Evolutionary conservation across 2,888 invertebrate species (phyloP), one percentile per base, ranked within the genome.

Genomic region (Cylloceria caligata): DNA sequence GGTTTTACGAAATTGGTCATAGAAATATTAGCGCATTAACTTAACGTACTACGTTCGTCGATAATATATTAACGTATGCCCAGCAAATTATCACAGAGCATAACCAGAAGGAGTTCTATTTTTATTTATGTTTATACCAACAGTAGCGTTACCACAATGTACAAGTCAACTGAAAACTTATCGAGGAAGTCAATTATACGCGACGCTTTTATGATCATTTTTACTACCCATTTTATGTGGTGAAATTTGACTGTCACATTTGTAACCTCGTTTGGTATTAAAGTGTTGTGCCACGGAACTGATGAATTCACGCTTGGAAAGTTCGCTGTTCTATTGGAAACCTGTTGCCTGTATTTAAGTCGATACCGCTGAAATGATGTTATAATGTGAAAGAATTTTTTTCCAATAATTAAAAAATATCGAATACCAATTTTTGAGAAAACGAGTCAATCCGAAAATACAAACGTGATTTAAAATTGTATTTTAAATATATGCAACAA

Each of bases 181-280:
- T 36, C 36, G 39, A 24, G 55, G 5, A 69, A 36, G 24, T 64
- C 64, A 42, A 21, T 64, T 24, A 39, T 55, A 6, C 24, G 39
- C 52, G 16, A 7, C 52, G 27, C 24, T 69, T 69, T 69, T 39
- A 69, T 39, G 69, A 1, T 16, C 39, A 11, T 24, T 55, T 49
- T 7, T 52, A 55, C 24, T 39, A 52, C 39, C n/a, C 19, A 24
- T 69, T 55, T 69, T 69, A 21, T 21, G 55, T 0, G 30, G 34
- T 9, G n/a, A 27, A 24, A 69, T 69, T 69, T 69, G 24, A 39
- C 55, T 55, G 21, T 24, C 9, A 30, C 16, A 19, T 34, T 47
- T 47, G 30, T 9, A 34, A 30, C 24, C 16, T 30, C 30, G 30
- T n/a, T 57, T 13, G 64, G 21, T 21, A 42, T 39, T 24, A n/a